These are phyloP conservation scores for Prunella fulvescens DNA, from an alignment of 2,113 vertebrate genomes.

Conservation along the genomic window DNA sequence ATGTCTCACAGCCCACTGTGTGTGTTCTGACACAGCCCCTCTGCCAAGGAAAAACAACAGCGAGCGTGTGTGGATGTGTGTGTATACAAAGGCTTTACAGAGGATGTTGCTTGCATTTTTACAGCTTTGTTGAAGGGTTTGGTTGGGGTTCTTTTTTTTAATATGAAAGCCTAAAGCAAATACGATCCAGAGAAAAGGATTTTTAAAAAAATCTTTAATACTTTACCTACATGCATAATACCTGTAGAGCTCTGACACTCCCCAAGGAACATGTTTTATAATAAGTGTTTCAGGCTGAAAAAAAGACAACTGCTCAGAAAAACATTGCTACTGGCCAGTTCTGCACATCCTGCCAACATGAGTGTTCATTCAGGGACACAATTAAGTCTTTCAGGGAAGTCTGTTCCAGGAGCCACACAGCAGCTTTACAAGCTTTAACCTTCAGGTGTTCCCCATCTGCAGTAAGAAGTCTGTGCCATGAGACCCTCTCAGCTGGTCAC, in stretches of 20 bases:
- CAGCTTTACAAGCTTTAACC: neutral
- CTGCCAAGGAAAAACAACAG: neutral
- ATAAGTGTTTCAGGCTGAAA: neutral
- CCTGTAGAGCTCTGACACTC: neutral
- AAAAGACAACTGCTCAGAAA: neutral
- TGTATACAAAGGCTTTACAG: neutral
- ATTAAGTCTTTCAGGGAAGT: neutral
- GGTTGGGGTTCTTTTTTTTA: neutral
- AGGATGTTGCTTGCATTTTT: neutral
- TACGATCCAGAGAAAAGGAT: neutral
- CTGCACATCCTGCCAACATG: neutral
- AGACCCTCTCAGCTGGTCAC: neutral
- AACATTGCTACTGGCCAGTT: neutral
- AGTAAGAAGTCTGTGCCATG: neutral
- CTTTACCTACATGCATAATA: neutral
- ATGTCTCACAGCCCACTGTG: neutral
- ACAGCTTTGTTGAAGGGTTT: neutral
- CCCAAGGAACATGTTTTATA: neutral
- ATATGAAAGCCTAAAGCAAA: conserved; percentile 23
- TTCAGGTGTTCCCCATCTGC: neutral
- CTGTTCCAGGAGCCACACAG: neutral
- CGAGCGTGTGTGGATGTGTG: neutral
- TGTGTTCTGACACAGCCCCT: neutral
- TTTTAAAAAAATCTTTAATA: neutral
- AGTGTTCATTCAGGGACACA: neutral